These are phyloP conservation scores for Actinostola sp. DNA, from an alignment of 92 coral and sea anemone species.

Conservation along the genomic window DNA sequence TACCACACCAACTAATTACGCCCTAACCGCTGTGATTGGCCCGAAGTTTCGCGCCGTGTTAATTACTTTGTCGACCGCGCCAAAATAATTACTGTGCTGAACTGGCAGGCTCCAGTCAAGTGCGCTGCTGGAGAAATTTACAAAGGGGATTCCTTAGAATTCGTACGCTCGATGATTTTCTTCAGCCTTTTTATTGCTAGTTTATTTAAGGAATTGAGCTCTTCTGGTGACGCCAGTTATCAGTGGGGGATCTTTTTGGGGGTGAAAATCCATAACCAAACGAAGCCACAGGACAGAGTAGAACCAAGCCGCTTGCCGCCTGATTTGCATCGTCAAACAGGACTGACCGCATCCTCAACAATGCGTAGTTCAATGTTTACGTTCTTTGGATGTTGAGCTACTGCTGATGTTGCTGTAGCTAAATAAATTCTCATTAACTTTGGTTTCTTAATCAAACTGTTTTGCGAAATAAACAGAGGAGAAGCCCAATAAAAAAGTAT, in stretches of 20 bases:
- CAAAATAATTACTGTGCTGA: constrained; percentile 75
- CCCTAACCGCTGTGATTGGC: constrained; percentile 61
- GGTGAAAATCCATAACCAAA: constrained; percentile 29
- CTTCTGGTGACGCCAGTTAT: constrained; percentile 17
- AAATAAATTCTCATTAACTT: constrained; percentile 1
- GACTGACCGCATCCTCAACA: constrained; percentile 35
- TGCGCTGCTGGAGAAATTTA: constrained; percentile 35
- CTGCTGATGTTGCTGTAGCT: constrained; percentile 14
- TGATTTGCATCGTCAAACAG: constrained; percentile 37
- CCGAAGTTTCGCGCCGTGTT: constrained; percentile 70
- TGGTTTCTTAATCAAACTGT: constrained; percentile 17
- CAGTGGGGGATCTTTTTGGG: constrained; percentile 39
- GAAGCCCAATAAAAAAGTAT: constrained; percentile 4
- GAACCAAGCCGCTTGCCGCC: constrained; percentile 42
- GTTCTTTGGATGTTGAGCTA: constrained; percentile 2
- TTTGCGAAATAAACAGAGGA: background rate
- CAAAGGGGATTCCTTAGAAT: constrained; percentile 36
- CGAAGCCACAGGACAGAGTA: constrained; percentile 38
- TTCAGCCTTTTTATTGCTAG: constrained; percentile 13
- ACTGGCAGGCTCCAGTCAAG: constrained; percentile 43
- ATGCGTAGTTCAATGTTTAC: constrained; percentile 20
- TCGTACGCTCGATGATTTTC: constrained; percentile 10
- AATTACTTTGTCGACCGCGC: constrained; percentile 84
- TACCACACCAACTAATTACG: constrained; percentile 79
- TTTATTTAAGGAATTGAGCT: constrained; percentile 23